phyloP scores from a whole-genome alignment of 1,140 invertebrate genomes.

The Drosophila tani region DNA sequence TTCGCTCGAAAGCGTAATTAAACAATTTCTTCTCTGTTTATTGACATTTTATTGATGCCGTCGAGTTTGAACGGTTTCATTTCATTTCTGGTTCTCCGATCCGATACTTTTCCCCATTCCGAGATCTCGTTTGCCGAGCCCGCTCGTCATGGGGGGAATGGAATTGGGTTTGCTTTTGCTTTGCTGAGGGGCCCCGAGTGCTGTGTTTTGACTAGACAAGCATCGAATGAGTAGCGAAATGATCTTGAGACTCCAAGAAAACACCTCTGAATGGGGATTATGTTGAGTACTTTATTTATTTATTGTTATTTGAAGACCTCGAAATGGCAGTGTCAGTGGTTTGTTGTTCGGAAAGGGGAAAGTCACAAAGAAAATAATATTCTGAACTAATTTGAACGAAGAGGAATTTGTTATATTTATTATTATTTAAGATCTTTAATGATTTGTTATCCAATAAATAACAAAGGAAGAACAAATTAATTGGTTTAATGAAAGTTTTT shows the following conservation, averaged over 20 bases:
- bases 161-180: conserved; percentile 10
- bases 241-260: conserved; percentile 35
- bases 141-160: conserved; percentile 23
- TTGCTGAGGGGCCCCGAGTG: conserved; percentile 10
- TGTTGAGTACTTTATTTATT: conserved; percentile 29
- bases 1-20: conserved; percentile 76
- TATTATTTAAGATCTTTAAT: conserved; percentile 1
- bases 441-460: conserved; percentile 16
- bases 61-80: conserved; percentile 47
- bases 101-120: conserved; percentile 49
- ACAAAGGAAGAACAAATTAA: not conserved
- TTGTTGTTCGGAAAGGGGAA: conserved; percentile 11
- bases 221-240: conserved; percentile 43
- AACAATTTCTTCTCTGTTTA: conserved; percentile 74
- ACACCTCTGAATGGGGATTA: conserved; percentile 45
- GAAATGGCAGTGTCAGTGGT: conserved; percentile 11
- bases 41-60: conserved; percentile 80
- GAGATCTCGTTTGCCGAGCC: conserved; percentile 36
- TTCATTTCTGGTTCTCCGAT: conserved; percentile 42
- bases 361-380: conserved; percentile 13
- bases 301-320: conserved; percentile 21
- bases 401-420: not conserved
- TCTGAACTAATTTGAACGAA: conserved; percentile 3
- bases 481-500: not conserved
- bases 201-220: conserved; percentile 35